Evolutionary conservation across 2,888 invertebrate species (phyloP).

Genomic region (Lycaena phlaeas): DNA sequence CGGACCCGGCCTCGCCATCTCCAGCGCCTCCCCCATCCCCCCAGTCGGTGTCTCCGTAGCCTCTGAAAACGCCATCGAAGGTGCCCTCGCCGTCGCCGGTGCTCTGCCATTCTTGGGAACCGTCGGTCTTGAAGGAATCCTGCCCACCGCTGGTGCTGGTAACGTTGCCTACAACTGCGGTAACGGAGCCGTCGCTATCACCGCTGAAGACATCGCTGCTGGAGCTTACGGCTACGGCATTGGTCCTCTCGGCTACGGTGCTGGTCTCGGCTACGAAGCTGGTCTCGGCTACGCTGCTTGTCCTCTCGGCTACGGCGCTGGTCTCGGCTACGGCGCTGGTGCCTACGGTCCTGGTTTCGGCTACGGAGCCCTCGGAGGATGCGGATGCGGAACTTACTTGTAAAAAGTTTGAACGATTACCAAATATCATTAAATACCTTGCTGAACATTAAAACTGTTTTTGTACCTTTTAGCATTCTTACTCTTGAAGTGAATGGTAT

Average conservation of each 20-base stretch:
- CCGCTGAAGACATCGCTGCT: constrained; percentile 16
- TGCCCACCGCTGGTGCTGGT: constrained; percentile 25
- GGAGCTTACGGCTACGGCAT: constrained; percentile 9
- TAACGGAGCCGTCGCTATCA: constrained; percentile 23
- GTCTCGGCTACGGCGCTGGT: constrained; percentile 14
- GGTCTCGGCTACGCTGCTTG: constrained; percentile 18
- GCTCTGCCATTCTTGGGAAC: constrained; percentile 32
- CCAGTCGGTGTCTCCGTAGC: constrained; percentile 23
- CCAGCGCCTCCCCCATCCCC: constrained; percentile 24
- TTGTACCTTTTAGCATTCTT: no score
- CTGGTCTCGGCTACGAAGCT: constrained; percentile 9
- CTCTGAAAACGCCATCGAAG: constrained; percentile 31
- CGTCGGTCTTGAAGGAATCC: constrained; percentile 29
- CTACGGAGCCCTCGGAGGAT: constrained; percentile 20
- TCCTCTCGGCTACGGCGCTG: constrained; percentile 13
- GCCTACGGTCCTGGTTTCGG: no score
- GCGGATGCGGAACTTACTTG: constrained; percentile 17
- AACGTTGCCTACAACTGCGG: constrained; percentile 27
- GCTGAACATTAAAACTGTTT: no score
- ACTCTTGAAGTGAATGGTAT: no score
- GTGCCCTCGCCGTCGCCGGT: constrained; percentile 27
- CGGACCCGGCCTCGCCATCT: constrained; percentile 22
- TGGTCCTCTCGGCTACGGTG: not conserved
- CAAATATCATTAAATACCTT: no score
- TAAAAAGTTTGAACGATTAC: not conserved